These are phyloP conservation scores for Collichthys lucidus DNA, from an alignment of 2,113 vertebrate species.

Conservation along the genomic window DNA sequence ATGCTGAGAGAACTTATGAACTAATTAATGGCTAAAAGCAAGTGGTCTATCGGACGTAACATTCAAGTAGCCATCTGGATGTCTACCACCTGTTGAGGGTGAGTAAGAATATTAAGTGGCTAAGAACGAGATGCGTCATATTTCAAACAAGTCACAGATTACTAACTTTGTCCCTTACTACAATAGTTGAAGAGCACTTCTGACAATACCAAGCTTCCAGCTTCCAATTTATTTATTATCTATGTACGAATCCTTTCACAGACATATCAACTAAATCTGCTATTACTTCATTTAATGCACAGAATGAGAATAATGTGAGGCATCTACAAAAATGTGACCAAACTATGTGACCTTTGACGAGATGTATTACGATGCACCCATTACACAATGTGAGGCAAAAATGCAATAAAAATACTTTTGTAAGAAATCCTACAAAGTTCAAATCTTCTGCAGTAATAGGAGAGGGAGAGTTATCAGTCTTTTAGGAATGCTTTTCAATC, in stretches of 20 bases:
- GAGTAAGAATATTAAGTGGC: slow-evolving; percentile 59
- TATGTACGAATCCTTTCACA: background rate
- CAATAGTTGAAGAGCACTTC: slow-evolving; percentile 13
- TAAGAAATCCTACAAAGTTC: background rate
- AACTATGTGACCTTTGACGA: background rate
- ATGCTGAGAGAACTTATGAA: slow-evolving; percentile 37
- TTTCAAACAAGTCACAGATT: slow-evolving; percentile 58
- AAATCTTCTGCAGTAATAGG: background rate
- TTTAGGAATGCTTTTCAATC: background rate
- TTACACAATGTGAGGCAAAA: background rate
- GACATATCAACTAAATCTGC: background rate
- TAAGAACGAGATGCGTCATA: slow-evolving; percentile 53
- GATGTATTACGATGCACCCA: background rate
- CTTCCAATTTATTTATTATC: background rate
- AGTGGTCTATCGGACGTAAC: slow-evolving; percentile 45
- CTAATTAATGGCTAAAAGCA: slow-evolving; percentile 38
- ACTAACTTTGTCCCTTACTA: slow-evolving; percentile 29
- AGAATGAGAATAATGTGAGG: slow-evolving; percentile 8
- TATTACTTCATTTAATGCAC: background rate
- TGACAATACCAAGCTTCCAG: slow-evolving; percentile 1
- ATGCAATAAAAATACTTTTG: background rate
- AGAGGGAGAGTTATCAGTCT: background rate
- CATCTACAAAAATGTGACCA: background rate
- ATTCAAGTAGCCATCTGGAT: slow-evolving; percentile 66
- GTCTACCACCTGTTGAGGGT: slow-evolving; percentile 63